Percentiles rank a stretch among this genome's conserved stretches.
phyloP scores from a whole-genome alignment of 2,113 vertebrate genomes.

The Reinhardtius hippoglossoides region DNA sequence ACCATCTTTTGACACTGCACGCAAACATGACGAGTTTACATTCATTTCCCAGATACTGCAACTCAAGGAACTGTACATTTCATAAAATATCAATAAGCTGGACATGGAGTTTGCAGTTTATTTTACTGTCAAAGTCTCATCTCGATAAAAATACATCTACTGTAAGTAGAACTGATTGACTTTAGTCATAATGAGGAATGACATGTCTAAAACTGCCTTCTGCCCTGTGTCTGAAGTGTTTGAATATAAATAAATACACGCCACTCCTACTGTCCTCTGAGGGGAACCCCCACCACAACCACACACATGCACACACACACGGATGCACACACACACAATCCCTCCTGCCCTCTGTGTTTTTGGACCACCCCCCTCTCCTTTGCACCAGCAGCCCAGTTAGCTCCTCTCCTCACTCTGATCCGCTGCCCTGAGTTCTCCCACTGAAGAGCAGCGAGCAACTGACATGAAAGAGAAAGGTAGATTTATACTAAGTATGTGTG shows the following conservation, averaged over 20 bases:
- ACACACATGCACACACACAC: neutral
- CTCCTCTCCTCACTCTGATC: slow-evolving; percentile 50
- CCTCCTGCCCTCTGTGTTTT: slow-evolving; percentile 35
- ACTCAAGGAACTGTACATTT: too few species aligned
- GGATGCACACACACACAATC: slow-evolving; percentile 9
- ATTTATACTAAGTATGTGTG: slow-evolving; percentile 2
- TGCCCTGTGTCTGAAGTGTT: neutral
- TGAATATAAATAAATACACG: neutral
- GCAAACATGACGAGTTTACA: too few species aligned
- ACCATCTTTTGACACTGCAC: too few species aligned
- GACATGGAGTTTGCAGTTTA: too few species aligned
- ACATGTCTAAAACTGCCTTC: neutral
- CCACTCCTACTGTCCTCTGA: slow-evolving; percentile 39
- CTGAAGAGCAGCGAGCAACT: slow-evolving; percentile 30
- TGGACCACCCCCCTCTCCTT: slow-evolving; percentile 57
- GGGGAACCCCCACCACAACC: slow-evolving; percentile 1
- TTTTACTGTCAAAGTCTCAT: neutral
- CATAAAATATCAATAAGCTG: too few species aligned
- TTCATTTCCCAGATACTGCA: too few species aligned
- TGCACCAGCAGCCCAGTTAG: slow-evolving; percentile 45
- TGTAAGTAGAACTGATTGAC: too few species aligned
- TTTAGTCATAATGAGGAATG: neutral
- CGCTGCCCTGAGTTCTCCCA: slow-evolving; percentile 22
- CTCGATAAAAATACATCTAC: neutral
- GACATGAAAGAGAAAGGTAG: slow-evolving; percentile 77